Conservation (phyloP, 2,888 invertebrate species). For the Biston betularia region DNA sequence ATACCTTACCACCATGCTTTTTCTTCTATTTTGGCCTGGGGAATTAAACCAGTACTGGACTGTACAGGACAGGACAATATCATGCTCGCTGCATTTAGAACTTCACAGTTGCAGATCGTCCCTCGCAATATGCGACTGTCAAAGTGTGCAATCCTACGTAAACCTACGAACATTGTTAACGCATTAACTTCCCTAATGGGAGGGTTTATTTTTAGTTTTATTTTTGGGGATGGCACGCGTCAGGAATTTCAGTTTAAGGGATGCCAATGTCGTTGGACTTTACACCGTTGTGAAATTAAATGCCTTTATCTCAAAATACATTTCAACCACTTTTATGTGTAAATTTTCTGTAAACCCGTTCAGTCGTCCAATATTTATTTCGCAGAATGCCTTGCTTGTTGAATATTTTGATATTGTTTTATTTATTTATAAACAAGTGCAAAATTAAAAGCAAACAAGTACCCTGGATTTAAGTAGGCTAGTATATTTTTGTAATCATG, state of each 20-base stretch:
- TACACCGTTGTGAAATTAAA: constrained; percentile 47
- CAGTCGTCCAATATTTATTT: no score
- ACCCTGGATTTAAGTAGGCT: no score
- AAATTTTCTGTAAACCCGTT: no score
- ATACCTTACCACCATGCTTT: background rate
- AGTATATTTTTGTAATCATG: no score
- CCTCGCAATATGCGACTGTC: constrained; percentile 37
- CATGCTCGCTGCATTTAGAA: constrained; percentile 49
- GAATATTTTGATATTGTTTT: no score
- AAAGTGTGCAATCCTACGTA: constrained; percentile 43
- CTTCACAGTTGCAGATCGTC: constrained; percentile 51
- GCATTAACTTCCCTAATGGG: constrained; percentile 81
- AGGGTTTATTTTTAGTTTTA: constrained; percentile 79
- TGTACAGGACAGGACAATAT: constrained; percentile 53
- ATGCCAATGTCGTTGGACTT: constrained; percentile 12
- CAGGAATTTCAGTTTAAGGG: constrained; percentile 18
- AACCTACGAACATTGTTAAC: constrained; percentile 74
- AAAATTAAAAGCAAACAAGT: no score
- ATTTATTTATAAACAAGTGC: no score
- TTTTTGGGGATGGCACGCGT: constrained; percentile 72
- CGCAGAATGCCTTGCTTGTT: no score
- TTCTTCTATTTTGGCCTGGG: constrained; percentile 8
- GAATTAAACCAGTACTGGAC: constrained; percentile 9
- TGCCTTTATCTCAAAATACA: no score
- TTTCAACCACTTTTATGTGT: no score